Conservation (phyloP, 1,140 invertebrate genomes). For the Bathynomus jamesi region DNA sequence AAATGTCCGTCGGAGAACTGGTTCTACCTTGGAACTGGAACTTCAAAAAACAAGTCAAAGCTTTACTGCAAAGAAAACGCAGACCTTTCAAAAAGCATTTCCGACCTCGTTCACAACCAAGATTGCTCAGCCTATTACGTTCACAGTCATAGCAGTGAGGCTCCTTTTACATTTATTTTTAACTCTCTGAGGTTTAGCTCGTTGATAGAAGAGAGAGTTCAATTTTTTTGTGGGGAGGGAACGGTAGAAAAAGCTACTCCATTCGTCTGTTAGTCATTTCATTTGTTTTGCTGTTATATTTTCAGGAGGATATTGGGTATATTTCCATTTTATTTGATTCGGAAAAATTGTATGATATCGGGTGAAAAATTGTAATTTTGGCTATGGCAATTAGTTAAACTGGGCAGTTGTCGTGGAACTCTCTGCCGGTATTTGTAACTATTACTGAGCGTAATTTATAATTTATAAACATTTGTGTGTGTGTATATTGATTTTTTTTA, state of each 20-base stretch:
- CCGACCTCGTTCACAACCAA: slow-evolving; percentile 50
- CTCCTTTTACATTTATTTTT: slow-evolving; percentile 4
- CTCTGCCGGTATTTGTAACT: not conserved
- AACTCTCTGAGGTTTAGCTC: not conserved
- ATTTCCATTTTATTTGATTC: no score
- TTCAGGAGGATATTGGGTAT: no score
- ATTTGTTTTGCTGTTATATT: no score
- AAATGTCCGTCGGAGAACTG: slow-evolving; percentile 59
- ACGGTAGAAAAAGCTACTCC: no score
- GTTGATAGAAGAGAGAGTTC: no score
- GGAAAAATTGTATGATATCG: no score
- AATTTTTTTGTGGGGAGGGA: no score
- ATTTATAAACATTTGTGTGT: not conserved
- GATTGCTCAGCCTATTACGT: slow-evolving; percentile 69
- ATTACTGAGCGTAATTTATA: not conserved
- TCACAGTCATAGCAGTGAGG: slow-evolving; percentile 59
- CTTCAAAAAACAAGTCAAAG: slow-evolving; percentile 36
- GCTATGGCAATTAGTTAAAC: no score
- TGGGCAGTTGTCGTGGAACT: no score
- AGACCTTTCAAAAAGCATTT: slow-evolving; percentile 43
- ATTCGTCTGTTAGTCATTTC: no score
- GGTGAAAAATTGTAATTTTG: no score
- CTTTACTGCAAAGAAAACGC: slow-evolving; percentile 63
- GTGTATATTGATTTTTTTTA: no score
- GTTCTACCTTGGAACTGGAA: slow-evolving; percentile 39